Evolutionary conservation across 2,113 vertebrate genomes (phyloP), one percentile per base, ranked within the genome.

Genomic region (Aphelocoma coerulescens): DNA sequence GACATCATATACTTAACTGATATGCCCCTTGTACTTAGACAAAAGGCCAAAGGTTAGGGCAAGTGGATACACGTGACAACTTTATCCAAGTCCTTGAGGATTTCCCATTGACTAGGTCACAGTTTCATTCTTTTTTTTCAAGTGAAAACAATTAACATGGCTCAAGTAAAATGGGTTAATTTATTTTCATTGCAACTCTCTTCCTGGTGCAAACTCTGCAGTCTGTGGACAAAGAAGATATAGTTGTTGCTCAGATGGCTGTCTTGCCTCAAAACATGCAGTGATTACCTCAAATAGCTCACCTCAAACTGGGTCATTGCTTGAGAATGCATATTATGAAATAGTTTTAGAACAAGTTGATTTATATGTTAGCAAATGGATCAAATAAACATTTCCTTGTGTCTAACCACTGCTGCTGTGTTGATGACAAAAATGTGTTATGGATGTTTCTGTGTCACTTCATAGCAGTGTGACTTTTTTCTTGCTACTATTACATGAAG

Each of bases 31-130:
- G 75, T 86, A 83, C 91, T 94, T 86, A 93, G 85, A 82, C 61
- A 94, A 86, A 91, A 95, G 92, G 93, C 85, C 72, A 90, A 85
- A 88, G 72, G 71, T 83, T 80, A 90, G 61, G 72, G 48, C 76
- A 90, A 92, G 78, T 91, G 90, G 85, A 63, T 86, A 77, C 75
- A 86, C 10, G 59, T 3, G 17, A 77, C 51, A 88, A 69, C 33
- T 90, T 85, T 59, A 82, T 79, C 33, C 59, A 93, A 83, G 33
- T 77, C 48, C 79, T 84, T 74, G 35, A 80, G 61, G 85, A 94
- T 91, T 96, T 92, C 66, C 33, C 46, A 89, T 88, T 85, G 63
- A 59, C 19, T 72, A 89, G 82, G 48, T 75, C 54, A 95, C 52
- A 63, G 30, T 7, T 72, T 86, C 49, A 20, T n/a, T 54, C 11